Conservation (phyloP, 1,140 invertebrate species). For the Cheumatopsyche charites region DNA sequence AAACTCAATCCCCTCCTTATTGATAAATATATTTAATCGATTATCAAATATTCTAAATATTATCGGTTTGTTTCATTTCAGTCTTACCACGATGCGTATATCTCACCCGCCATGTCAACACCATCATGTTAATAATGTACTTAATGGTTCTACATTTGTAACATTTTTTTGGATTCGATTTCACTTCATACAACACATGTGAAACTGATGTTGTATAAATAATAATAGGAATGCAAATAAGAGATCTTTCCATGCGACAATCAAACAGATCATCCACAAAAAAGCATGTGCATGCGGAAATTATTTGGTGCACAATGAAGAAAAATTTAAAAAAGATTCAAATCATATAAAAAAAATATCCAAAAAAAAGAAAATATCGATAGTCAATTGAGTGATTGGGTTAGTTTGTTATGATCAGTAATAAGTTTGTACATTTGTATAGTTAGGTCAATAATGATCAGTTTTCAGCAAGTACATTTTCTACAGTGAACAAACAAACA, state of each 20-base stretch:
- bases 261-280: not conserved
- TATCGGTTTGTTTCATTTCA: slow-evolving; percentile 38
- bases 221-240: not conserved
- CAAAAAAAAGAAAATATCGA: not conserved
- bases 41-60: slow-evolving; percentile 9
- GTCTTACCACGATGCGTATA: slow-evolving; percentile 45
- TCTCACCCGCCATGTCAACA: slow-evolving; percentile 43
- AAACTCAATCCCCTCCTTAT: too few relatives aligned
- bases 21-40: too few relatives aligned
- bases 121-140: slow-evolving; percentile 42
- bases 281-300: slow-evolving; percentile 13
- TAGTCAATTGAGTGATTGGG: too few relatives aligned
- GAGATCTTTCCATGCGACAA: not conserved
- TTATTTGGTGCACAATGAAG: not conserved
- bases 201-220: not conserved
- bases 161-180: slow-evolving; percentile 35
- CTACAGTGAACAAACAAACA: too few relatives aligned
- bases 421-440: too few relatives aligned
- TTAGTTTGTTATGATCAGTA: too few relatives aligned
- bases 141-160: slow-evolving; percentile 23
- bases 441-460: too few relatives aligned
- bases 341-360: not conserved
- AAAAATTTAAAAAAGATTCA: not conserved
- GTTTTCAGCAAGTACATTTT: too few relatives aligned
- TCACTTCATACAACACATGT: not conserved